Evolutionary conservation across 2,888 invertebrate genomes (phyloP), one percentile per base, ranked within the genome.

Genomic region (Helleia helle): DNA sequence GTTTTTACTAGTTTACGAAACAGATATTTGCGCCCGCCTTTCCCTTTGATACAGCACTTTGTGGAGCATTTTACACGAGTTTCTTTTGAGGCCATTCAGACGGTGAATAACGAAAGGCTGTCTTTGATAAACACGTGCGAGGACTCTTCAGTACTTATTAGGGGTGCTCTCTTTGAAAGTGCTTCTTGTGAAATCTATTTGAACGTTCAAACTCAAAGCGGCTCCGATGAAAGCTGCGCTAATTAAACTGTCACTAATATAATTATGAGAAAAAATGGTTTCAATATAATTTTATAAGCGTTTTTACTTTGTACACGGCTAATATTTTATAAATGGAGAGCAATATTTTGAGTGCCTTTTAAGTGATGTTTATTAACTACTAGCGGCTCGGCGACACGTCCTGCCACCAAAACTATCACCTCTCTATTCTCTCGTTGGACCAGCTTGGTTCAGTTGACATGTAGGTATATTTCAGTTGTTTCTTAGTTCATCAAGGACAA

Each of bases 101-200:
- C 84, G 81, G 79, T 80, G 79, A 83, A 83, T 83, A 84, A 83
- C 83, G 84, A 83, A 84, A 84, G 83, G 83, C 83, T 83, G 84
- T 83, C 84, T 84, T 83, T 84, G 83, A 83, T 84, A 83, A 84
- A 84, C 84, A 84, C 84, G 84, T 84, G 81, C 83, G 83, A 81
- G 84, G 79, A 83, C 83, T 84, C 84, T 83, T 83, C 81, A 81
- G 83, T 83, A 81, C 83, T 83, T 84, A 84, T 84, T 83, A 84
- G 83, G 80, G 80, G 79, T 76, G 79, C 80, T 81, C 81, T 76
- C 83, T 84, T 83, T 83, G 79, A 80, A 77, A 79, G 74, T 76
- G 79, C 75, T 81, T 75, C 83, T 81, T 70, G 77, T 72, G 74
- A 81, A 83, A 83, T 84, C 80, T 83, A 81, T 83, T 83, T 76